A percentile compares a stretch with the other conserved stretches of the same genome.
phyloP scores from a whole-genome alignment of 2,113 vertebrate genomes.

The Etia nguti region DNA sequence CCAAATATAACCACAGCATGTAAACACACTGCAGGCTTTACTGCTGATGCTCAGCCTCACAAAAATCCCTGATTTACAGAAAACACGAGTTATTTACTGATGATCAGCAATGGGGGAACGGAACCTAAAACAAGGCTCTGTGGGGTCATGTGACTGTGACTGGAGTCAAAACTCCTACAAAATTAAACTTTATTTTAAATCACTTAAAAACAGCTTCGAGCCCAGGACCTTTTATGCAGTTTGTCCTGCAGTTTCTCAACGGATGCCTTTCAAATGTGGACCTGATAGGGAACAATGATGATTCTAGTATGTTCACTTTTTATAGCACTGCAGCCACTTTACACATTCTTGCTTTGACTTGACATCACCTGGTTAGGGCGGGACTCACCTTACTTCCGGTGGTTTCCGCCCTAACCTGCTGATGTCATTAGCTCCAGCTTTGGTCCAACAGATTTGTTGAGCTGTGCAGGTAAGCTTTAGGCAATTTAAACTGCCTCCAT shows the following conservation, averaged over 20 bases:
- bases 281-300: accelerated
- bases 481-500: background rate
- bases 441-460: background rate
- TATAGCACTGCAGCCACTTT: background rate
- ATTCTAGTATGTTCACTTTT: background rate
- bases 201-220: background rate
- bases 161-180: background rate
- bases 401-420: background rate
- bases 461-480: background rate
- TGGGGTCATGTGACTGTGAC: background rate
- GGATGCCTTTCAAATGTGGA: background rate
- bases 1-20: background rate
- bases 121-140: background rate
- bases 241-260: background rate
- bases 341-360: background rate
- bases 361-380: background rate
- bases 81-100: background rate
- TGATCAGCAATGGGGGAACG: too few relatives aligned
- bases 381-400: background rate
- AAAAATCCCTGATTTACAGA: background rate
- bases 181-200: background rate
- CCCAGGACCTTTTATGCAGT: too few relatives aligned
- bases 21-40: background rate
- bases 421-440: background rate
- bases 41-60: background rate